Evolutionary conservation across 1,140 invertebrate species (phyloP), one percentile per base, ranked within the genome.

Genomic region (Proctacanthus coquilletti): DNA sequence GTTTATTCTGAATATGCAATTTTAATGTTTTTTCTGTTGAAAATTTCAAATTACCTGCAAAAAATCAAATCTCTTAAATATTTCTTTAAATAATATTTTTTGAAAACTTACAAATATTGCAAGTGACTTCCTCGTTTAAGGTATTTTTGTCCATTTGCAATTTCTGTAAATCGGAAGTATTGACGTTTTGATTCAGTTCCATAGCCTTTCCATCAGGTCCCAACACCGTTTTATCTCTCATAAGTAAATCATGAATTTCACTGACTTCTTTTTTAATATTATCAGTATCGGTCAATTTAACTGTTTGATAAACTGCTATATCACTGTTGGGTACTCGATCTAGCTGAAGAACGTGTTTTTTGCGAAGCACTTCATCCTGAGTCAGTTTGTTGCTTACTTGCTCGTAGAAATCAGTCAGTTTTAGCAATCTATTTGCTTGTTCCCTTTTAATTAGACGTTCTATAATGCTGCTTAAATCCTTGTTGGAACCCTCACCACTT

Each of bases 1-100:
- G 76, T 53, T 77, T 65, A 42, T 69, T 71, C 51, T 77, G 78
- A 42, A 76, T 71, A 46, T 80, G 76, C 51, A 72, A 66, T 35
- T 68, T 69, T 29, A 80, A 56, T 2, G 75, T 78, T 59, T 81
- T 80, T 40, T 69, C 66, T 1, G 76, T 78, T 17, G 74, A 66
- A 61, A 80, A 80, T 45, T 66, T 71, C 21, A 69, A 58, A 39
- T 72, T 70, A 60, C 77, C 71, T 74, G 51, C 31, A 53, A 51
- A 36, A 46, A 48, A n/a, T n/a, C n/a, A n/a, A n/a, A n/a, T n/a
- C n/a, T n/a, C n/a, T n/a, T n/a, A n/a, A n/a, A n/a, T n/a, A n/a
- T n/a, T n/a, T n/a, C n/a, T n/a, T n/a, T n/a, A n/a, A n/a, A n/a
- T n/a, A n/a, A n/a, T n/a, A n/a, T n/a, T n/a, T n/a, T n/a, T n/a